Evolutionary conservation across 2,888 invertebrate genomes (phyloP).

Genomic region (Ennomos fuscantarius): DNA sequence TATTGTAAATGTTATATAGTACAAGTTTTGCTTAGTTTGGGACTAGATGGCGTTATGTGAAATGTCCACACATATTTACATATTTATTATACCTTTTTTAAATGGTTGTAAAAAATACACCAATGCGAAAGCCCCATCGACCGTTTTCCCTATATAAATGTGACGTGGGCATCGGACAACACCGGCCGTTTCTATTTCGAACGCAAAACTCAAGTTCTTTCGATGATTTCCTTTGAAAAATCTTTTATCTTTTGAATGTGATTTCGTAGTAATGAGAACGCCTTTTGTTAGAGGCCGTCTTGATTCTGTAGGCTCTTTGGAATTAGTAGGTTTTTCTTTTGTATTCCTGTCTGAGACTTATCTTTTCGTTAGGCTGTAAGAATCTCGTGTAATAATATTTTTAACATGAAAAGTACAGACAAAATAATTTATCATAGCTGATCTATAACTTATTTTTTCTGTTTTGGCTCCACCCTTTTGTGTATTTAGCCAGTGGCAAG

Average conservation of each 20-base stretch:
- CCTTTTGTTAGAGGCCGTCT: constrained; percentile 32
- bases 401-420: no score
- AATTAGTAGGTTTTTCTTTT: constrained; percentile 35
- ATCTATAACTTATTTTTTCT: no score
- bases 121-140: constrained; percentile 22
- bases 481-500: no score
- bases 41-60: no score
- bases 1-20: no score
- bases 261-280: constrained; percentile 57
- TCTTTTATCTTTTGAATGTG: constrained; percentile 63
- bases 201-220: constrained; percentile 44
- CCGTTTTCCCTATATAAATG: constrained; percentile 42
- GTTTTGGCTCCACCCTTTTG: no score
- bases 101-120: no score
- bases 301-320: constrained; percentile 35
- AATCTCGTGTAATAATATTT: no score
- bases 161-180: constrained; percentile 53
- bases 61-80: no score
- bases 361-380: constrained; percentile 10
- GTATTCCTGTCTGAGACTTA: constrained; percentile 9
- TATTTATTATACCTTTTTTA: no score
- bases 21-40: no score
- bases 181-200: constrained; percentile 44
- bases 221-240: constrained; percentile 57
- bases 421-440: no score